A percentile compares a stretch with the other conserved stretches of the same genome.
Conservation (phyloP, 2,888 invertebrate species). For the Meandrusa payeni region DNA sequence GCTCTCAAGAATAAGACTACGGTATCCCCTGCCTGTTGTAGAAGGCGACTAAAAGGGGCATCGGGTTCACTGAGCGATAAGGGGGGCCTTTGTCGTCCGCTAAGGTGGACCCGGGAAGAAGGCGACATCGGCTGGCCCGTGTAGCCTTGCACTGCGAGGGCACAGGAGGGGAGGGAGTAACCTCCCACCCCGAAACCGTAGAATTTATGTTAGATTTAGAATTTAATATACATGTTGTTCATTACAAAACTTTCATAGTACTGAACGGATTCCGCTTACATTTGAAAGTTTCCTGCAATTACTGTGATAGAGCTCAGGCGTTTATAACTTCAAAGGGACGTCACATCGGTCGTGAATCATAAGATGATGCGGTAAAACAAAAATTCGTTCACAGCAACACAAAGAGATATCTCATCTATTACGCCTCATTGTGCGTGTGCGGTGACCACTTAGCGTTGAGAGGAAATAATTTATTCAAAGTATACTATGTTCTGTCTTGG, state of each 20-base stretch:
- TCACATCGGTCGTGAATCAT: slow-evolving; percentile 42
- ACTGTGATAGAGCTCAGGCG: slow-evolving; percentile 44
- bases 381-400: slow-evolving; percentile 51
- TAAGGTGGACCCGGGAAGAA: no score
- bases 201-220: no score
- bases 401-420: slow-evolving; percentile 70
- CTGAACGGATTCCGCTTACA: slow-evolving; percentile 26
- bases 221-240: no score
- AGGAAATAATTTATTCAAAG: slow-evolving; percentile 74
- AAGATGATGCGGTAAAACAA: slow-evolving; percentile 47
- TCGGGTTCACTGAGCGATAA: no score
- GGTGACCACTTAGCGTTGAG: slow-evolving; percentile 64
- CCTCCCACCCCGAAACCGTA: no score
- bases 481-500: slow-evolving; percentile 42
- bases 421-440: slow-evolving; percentile 59
- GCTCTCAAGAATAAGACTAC: no score
- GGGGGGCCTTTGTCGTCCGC: no score
- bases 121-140: no score
- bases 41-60: no score
- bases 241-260: slow-evolving; percentile 1
- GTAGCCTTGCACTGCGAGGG: no score
- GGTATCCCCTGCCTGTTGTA: no score
- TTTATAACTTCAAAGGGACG: slow-evolving; percentile 49
- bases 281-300: slow-evolving; percentile 36
- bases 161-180: no score